Evolutionary conservation across 2,888 invertebrate species (phyloP), one percentile per base, ranked within the genome.

Genomic region (Luperina testacea): DNA sequence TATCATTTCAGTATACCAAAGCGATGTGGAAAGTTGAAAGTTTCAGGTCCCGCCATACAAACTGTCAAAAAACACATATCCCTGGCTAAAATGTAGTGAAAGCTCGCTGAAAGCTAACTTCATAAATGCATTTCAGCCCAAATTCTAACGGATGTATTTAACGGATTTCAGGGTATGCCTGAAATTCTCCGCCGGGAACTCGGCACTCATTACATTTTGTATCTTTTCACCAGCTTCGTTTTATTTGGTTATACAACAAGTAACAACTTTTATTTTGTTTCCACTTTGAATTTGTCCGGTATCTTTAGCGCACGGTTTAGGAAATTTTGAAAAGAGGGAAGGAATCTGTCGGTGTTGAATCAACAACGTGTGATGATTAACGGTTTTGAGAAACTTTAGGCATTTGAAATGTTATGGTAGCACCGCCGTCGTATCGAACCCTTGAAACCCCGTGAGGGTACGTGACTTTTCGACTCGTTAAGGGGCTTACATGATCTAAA

Each of bases 181-280:
- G 13, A 82, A 81, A 80, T 83, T 84, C 82, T 80, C 57, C 74
- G 75, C 51, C 72, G 75, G 77, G 85, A 89, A 86, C 85, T 86
- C 78, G 53, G 77, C 89, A 86, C 87, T 90, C 86, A 11, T 11
- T 45, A 85, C 88, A 79, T 89, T 86, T 81, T 73, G 84, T 83
- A 87, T 85, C 84, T 82, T 76, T 75, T 67, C 81, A 72, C 82
- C 75, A 82, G 84, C 65, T 88, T 84, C 74, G 64, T 65, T 89
- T 89, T 85, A 88, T 87, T 90, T 80, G 77, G 80, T 86, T 88
- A 77, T 72, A 74, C 73, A 82, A 87, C 61, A 27, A 48, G 45
- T 48, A 48, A 61, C 77, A 88, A 89, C 83, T 89, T 90, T 90
- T 90, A 88, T 89, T 87, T 85, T 87, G 85, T 88, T 87, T 84